Evolutionary conservation across 1,140 invertebrate species (phyloP).

Genomic region (Stenopsyche tienmushanensis): DNA sequence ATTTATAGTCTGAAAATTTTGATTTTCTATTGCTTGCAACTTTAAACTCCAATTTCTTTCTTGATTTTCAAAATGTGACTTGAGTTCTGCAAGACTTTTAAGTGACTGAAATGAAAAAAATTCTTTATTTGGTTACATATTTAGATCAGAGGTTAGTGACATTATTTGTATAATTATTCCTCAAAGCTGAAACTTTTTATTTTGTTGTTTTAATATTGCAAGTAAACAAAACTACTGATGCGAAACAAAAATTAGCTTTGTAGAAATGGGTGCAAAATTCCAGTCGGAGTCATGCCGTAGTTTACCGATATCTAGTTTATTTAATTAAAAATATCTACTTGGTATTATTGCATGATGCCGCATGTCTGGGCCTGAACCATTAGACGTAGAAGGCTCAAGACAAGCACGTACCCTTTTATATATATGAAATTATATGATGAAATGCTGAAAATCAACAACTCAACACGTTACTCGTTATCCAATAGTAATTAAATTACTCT

Average conservation of each 20-base stretch:
- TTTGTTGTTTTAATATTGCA: too few species aligned
- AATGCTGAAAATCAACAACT: too few species aligned
- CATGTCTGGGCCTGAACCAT: too few species aligned
- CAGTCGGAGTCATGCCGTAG: not conserved
- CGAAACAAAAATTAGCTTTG: not conserved
- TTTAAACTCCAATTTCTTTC: slow-evolving; percentile 52
- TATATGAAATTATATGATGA: too few species aligned
- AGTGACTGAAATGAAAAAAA: slow-evolving; percentile 41
- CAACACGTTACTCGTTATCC: slow-evolving; percentile 34
- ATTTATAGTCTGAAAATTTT: slow-evolving; percentile 49
- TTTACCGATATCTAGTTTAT: too few species aligned
- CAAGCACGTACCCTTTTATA: too few species aligned
- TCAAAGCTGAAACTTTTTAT: not conserved
- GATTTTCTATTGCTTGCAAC: slow-evolving; percentile 48
- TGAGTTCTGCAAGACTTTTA: slow-evolving; percentile 48
- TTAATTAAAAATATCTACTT: too few species aligned
- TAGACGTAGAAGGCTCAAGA: too few species aligned
- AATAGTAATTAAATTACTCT: slow-evolving; percentile 16
- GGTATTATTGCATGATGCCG: too few species aligned
- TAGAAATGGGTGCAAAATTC: not conserved
- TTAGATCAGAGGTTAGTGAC: not conserved
- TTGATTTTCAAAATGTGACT: slow-evolving; percentile 48
- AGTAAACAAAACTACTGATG: not conserved
- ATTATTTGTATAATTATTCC: not conserved
- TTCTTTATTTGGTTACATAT: not conserved